phyloP scores from a whole-genome alignment of 2,888 invertebrate species.

The Cephus nigrinus region DNA sequence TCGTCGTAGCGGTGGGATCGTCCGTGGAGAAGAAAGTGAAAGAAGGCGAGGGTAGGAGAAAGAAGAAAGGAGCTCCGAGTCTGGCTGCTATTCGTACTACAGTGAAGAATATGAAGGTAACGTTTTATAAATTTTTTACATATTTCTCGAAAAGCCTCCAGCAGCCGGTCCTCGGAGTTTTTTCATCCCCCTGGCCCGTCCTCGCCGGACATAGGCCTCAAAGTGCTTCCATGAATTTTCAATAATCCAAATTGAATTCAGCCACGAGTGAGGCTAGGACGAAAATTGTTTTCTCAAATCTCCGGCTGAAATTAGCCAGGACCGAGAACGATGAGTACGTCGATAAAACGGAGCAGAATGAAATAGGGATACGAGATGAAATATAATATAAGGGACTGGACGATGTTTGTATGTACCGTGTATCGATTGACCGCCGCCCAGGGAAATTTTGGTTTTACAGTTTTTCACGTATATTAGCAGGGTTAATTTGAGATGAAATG shows the following conservation, averaged over 20 bases:
- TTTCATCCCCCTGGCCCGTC: slow-evolving; percentile 25
- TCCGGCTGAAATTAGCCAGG: not conserved
- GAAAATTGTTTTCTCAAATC: slow-evolving; percentile 3
- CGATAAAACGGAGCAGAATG: not conserved
- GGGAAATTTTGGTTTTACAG: not conserved
- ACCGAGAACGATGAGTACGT: not conserved
- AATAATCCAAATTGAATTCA: slow-evolving; percentile 58
- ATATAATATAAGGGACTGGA: not conserved
- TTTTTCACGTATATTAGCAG: not conserved
- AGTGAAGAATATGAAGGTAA: not conserved
- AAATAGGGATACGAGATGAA: not conserved
- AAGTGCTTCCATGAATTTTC: slow-evolving; percentile 53
- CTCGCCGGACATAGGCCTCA: slow-evolving; percentile 36
- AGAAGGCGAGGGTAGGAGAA: slow-evolving; percentile 1
- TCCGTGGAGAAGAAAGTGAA: not conserved
- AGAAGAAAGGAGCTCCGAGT: slow-evolving; percentile 15
- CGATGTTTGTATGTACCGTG: not conserved
- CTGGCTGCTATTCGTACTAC: not conserved
- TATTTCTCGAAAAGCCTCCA: slow-evolving; percentile 16
- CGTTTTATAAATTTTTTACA: slow-evolving; percentile 30
- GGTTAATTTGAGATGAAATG: not conserved
- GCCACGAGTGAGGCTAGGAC: slow-evolving; percentile 16
- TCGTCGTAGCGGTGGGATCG: not conserved
- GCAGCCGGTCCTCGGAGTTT: not conserved
- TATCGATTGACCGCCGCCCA: not conserved